Percentiles rank a stretch among this genome's conserved stretches.
Evolutionary conservation across 1,140 invertebrate genomes (phyloP).

Genomic region (Drosophila paulistorum): DNA sequence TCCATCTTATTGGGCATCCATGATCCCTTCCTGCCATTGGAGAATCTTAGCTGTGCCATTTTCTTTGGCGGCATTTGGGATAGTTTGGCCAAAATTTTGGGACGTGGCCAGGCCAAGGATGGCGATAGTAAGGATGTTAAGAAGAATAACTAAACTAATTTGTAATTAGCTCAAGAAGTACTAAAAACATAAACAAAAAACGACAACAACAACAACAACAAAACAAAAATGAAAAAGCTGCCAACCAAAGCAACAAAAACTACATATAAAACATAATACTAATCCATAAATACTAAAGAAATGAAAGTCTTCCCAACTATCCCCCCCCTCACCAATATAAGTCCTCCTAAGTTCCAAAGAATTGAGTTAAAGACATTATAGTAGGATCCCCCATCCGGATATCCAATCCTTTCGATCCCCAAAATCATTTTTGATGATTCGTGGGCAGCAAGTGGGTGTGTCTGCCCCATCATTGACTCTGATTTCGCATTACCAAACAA

Average conservation of each 20-base stretch:
- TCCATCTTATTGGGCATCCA: slow-evolving; percentile 98
- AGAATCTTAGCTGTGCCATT: slow-evolving; percentile 98
- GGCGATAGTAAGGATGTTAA: slow-evolving; percentile 90
- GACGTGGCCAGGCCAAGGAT: slow-evolving; percentile 90
- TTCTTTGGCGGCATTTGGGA: slow-evolving; percentile 99
- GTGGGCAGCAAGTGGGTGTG: slow-evolving; percentile 55
- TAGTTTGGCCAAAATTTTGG: slow-evolving; percentile 93
- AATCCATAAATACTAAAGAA: slow-evolving; percentile 2
- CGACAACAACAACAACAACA: too few relatives aligned
- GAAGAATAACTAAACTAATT: slow-evolving; percentile 88
- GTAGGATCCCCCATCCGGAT: not conserved
- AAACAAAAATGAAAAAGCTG: slow-evolving; percentile 42
- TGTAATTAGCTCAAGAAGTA: slow-evolving; percentile 45
- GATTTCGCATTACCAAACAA: slow-evolving; percentile 36
- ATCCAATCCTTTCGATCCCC: slow-evolving; percentile 12
- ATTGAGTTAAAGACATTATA: slow-evolving; percentile 50
- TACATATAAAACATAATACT: slow-evolving; percentile 34
- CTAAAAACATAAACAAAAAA: slow-evolving; percentile 14
- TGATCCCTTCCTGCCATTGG: slow-evolving; percentile 99
- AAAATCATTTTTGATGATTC: slow-evolving; percentile 46
- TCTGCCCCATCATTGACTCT: slow-evolving; percentile 44
- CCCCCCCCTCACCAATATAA: not conserved
- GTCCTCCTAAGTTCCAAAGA: slow-evolving; percentile 31
- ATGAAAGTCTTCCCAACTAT: not conserved
- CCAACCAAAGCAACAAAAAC: slow-evolving; percentile 66